Evolutionary conservation across 2,888 invertebrate genomes (phyloP).

Genomic region (Pollenia griseotomentosa): DNA sequence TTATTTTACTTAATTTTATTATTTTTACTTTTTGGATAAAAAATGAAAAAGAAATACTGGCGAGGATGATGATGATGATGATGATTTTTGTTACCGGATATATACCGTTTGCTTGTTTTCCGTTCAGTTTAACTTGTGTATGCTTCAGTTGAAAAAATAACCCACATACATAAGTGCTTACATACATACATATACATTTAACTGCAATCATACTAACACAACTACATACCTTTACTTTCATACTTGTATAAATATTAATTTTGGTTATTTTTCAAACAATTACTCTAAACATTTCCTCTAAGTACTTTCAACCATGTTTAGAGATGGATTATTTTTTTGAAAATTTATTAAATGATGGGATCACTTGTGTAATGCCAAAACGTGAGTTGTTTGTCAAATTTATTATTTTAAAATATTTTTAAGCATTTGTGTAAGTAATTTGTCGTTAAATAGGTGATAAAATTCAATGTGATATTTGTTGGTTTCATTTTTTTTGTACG

Average conservation of each 20-base stretch:
- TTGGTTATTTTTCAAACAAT: constrained; percentile 73
- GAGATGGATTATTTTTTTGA: constrained; percentile 71
- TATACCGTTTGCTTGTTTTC: constrained; percentile 74
- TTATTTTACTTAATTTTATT: constrained; percentile 51
- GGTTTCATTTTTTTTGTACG: not conserved
- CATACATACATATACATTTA: not conserved
- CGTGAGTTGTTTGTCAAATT: constrained; percentile 63
- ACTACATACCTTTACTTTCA: not conserved
- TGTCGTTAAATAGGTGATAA: constrained; percentile 62
- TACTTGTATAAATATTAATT: constrained; percentile 64
- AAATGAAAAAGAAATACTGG: constrained; percentile 45
- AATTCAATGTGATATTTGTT: constrained; percentile 50
- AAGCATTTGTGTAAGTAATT: constrained; percentile 47
- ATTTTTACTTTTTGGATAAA: constrained; percentile 52
- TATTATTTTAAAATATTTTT: constrained; percentile 54
- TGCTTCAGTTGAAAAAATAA: constrained; percentile 61
- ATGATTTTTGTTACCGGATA: constrained; percentile 64
- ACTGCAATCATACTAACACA: not conserved
- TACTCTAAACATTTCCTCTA: constrained; percentile 73
- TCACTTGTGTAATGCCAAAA: constrained; percentile 64
- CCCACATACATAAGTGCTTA: constrained; percentile 1
- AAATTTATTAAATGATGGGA: constrained; percentile 72
- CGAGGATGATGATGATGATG: constrained; percentile 44
- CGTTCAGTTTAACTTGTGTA: constrained; percentile 73
- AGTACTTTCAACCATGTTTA: constrained; percentile 69